Evolutionary conservation across 2,888 invertebrate species (phyloP).

Genomic region (Leucania comma): DNA sequence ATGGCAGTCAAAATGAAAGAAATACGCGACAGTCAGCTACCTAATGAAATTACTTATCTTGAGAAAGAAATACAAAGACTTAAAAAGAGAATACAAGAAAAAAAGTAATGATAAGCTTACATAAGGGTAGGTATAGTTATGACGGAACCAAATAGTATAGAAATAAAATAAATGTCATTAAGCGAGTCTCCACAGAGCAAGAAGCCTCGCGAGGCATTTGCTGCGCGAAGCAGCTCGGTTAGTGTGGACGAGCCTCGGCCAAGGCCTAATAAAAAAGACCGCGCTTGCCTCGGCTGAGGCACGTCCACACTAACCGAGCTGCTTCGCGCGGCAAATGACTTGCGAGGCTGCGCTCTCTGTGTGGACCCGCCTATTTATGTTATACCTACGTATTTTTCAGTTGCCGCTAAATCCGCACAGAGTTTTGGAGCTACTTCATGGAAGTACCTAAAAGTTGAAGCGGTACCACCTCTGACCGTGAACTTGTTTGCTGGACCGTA

Average conservation of each 20-base stretch:
- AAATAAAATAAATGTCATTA: background rate
- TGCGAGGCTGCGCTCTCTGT: too few species aligned
- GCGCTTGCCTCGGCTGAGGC: too few species aligned
- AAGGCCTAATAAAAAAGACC: too few species aligned
- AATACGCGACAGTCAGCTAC: constrained; percentile 74
- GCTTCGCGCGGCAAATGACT: too few species aligned
- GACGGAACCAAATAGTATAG: background rate
- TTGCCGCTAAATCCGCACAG: constrained; percentile 43
- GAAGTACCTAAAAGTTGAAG: constrained; percentile 84
- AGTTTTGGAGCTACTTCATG: constrained; percentile 70
- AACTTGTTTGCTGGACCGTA: constrained; percentile 73
- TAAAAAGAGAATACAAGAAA: constrained; percentile 62
- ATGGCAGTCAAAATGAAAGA: constrained; percentile 68
- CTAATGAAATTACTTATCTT: constrained; percentile 77
- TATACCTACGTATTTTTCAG: constrained; percentile 65
- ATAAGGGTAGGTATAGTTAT: background rate
- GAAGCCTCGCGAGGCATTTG: too few species aligned
- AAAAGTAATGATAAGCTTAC: background rate
- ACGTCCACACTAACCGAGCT: too few species aligned
- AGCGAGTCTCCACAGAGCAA: too few species aligned
- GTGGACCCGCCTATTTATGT: too few species aligned
- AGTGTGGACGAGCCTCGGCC: too few species aligned
- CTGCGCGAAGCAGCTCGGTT: too few species aligned
- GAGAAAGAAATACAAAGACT: constrained; percentile 77
- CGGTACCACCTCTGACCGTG: constrained; percentile 79